Evolutionary conservation across 2,113 vertebrate species (phyloP).

Genomic region (Pedionomus torquatus): DNA sequence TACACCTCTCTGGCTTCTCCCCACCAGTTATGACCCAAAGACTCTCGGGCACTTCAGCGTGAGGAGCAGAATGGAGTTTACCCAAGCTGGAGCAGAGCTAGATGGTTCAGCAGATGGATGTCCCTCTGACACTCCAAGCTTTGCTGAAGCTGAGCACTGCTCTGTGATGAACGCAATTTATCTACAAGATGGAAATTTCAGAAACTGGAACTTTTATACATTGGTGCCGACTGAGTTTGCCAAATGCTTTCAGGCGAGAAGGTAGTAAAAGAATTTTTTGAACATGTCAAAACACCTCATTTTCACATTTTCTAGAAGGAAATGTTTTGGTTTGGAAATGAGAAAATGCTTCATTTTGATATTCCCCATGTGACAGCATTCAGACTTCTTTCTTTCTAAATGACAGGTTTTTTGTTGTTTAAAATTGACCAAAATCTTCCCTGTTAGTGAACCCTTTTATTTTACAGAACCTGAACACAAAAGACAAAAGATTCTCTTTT

Average conservation of each 20-base stretch:
- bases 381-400: background rate
- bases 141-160: rapidly evolving
- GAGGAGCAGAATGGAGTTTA: background rate
- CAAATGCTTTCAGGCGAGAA: conserved; percentile 9
- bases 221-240: background rate
- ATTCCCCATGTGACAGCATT: background rate
- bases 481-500: background rate
- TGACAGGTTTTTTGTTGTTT: conserved; percentile 15
- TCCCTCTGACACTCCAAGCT: background rate
- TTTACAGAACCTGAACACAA: background rate
- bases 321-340: conserved; percentile 59
- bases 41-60: background rate
- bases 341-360: conserved; percentile 19
- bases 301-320: conserved; percentile 41
- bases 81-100: background rate
- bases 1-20: background rate
- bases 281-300: conserved; percentile 54
- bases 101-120: background rate
- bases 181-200: background rate
- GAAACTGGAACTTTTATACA: background rate
- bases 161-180: background rate
- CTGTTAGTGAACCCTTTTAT: background rate
- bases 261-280: background rate
- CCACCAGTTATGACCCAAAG: background rate
- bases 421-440: background rate